A percentile compares a stretch with the other conserved stretches of the same genome.
phyloP scores from a whole-genome alignment of 2,888 invertebrate genomes.

The Phorcus lineatus region DNA sequence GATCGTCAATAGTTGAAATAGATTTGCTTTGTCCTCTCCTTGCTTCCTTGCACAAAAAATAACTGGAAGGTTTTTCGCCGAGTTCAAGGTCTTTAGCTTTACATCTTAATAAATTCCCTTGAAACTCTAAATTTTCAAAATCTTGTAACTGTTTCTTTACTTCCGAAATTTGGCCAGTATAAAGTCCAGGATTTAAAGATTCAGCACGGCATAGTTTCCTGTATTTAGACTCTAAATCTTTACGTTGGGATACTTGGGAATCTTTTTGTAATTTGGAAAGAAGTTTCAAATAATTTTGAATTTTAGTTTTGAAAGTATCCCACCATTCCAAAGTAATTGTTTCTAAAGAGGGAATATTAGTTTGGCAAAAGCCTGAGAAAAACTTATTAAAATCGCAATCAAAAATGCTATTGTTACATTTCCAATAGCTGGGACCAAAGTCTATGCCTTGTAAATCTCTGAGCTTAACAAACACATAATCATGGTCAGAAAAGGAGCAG shows the following conservation, averaged over 20 bases:
- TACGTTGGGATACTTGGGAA: not conserved
- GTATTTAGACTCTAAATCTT: not conserved
- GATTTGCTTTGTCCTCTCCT: conserved; percentile 14
- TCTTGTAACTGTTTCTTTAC: not conserved
- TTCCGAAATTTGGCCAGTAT: conserved; percentile 35
- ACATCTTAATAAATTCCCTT: conserved; percentile 23
- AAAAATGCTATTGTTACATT: not conserved
- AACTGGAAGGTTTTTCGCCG: conserved; percentile 20
- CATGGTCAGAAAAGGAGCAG: not conserved
- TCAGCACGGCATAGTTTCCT: not conserved
- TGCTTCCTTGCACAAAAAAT: conserved; percentile 20
- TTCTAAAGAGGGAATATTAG: not conserved
- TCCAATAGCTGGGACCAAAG: not conserved
- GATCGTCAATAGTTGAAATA: not conserved
- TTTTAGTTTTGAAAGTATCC: not conserved
- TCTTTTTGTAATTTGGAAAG: not conserved
- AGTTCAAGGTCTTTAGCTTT: not conserved
- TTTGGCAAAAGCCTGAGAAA: not conserved
- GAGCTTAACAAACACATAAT: not conserved
- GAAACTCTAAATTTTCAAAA: not conserved
- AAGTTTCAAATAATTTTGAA: not conserved
- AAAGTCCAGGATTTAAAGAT: conserved; percentile 3
- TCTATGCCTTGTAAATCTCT: not conserved
- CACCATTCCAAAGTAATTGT: not conserved
- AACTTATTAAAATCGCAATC: not conserved